Evolutionary conservation across 2,888 invertebrate genomes (phyloP).

Genomic region (Globia sparganii): DNA sequence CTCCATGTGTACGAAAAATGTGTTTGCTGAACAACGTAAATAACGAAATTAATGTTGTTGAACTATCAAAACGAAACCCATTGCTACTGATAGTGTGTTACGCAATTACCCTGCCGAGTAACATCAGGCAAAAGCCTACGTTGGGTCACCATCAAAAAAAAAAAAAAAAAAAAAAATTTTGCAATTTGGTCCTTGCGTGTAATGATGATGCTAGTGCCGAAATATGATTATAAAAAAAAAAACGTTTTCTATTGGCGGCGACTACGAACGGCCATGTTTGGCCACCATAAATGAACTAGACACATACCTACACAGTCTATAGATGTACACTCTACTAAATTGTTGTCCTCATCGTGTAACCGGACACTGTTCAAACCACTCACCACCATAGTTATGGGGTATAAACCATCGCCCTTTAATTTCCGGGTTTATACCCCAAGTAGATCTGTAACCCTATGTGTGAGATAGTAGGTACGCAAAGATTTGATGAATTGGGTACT

Average conservation of each 20-base stretch:
- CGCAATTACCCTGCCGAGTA: too few relatives aligned
- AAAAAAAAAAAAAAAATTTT: too few relatives aligned
- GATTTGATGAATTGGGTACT: conserved; percentile 8
- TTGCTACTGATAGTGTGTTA: too few relatives aligned
- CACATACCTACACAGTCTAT: background rate
- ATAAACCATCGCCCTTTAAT: conserved; percentile 40
- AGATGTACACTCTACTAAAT: conserved; percentile 13
- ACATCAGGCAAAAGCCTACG: too few relatives aligned
- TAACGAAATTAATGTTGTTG: too few relatives aligned
- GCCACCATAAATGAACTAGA: background rate
- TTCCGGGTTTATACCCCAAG: conserved; percentile 39
- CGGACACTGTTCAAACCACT: conserved; percentile 23
- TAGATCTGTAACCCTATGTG: conserved; percentile 18
- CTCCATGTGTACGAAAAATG: too few relatives aligned
- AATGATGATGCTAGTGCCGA: background rate
- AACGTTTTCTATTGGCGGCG: conserved; percentile 1
- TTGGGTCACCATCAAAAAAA: background rate
- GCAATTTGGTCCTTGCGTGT: background rate
- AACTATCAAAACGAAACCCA: too few relatives aligned
- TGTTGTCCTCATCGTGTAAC: conserved; percentile 29
- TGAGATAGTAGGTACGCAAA: background rate
- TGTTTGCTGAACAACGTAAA: too few relatives aligned
- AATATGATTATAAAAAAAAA: background rate
- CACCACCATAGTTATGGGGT: background rate
- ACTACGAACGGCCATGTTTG: conserved; percentile 15